These are phyloP conservation scores for Pseudococcus jackbeardsleyi DNA, from an alignment of 2,888 invertebrate genomes.

Conservation along the genomic window DNA sequence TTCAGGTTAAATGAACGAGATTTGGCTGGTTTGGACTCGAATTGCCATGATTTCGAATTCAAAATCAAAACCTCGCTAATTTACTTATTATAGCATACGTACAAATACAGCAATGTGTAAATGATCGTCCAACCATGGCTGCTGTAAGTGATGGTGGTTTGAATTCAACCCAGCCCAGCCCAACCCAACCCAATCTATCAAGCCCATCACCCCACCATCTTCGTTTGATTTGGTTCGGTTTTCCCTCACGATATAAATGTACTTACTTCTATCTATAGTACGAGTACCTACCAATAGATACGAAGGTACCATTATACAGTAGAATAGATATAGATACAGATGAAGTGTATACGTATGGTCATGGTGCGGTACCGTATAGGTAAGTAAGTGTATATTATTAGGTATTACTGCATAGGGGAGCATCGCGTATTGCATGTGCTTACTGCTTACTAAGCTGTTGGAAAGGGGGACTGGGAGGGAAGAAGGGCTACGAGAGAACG, in stretches of 20 bases:
- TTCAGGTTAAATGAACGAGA: background rate
- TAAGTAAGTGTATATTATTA: background rate
- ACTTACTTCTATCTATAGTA: no score
- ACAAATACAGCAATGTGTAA: background rate
- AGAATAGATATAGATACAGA: background rate
- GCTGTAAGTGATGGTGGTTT: background rate
- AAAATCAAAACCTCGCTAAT: background rate
- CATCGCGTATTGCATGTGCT: background rate
- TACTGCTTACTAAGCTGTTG: no score
- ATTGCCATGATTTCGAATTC: background rate
- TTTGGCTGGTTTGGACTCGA: background rate
- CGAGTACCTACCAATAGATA: no score
- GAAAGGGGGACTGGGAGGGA: no score
- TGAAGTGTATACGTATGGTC: background rate
- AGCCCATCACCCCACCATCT: background rate
- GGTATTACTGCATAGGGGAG: background rate
- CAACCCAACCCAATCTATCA: background rate
- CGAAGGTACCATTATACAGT: no score
- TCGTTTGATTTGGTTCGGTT: background rate
- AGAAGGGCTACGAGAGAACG: no score
- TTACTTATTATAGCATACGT: background rate
- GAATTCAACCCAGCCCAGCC: background rate
- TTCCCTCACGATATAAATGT: background rate
- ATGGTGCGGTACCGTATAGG: background rate
- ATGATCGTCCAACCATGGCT: background rate